Evolutionary conservation across 2,113 vertebrate species (phyloP).

Genomic region (Meleagris gallopavo): DNA sequence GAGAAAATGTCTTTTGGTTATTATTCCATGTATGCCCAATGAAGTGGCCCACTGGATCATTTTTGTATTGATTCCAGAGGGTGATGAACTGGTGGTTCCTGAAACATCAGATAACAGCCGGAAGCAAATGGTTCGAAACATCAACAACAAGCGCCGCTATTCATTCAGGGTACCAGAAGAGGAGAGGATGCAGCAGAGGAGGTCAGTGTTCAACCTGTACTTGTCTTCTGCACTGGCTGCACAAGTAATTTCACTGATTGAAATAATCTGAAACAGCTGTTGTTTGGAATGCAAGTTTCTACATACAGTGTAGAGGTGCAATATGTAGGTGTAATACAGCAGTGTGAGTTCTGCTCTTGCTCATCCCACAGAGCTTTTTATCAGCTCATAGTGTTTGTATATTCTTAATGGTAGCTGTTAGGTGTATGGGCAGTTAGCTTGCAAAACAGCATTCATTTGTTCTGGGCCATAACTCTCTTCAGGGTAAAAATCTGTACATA

Average conservation of each 20-base stretch:
- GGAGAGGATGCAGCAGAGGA: slow-evolving; percentile 95
- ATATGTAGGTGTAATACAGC: not conserved
- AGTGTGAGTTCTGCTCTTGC: slow-evolving; percentile 44
- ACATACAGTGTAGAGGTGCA: slow-evolving; percentile 11
- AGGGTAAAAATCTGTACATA: slow-evolving; percentile 19
- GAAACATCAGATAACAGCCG: slow-evolving; percentile 97
- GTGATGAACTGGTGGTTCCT: slow-evolving; percentile 95
- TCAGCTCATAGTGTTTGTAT: slow-evolving; percentile 3
- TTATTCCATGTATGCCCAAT: not conserved
- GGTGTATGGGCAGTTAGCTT: not conserved
- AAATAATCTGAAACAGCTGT: slow-evolving; percentile 23
- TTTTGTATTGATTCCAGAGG: slow-evolving; percentile 82
- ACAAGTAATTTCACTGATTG: not conserved
- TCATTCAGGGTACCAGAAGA: slow-evolving; percentile 97
- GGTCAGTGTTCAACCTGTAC: slow-evolving; percentile 74
- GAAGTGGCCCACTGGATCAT: not conserved
- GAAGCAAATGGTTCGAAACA: slow-evolving; percentile 97
- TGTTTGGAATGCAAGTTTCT: slow-evolving; percentile 48
- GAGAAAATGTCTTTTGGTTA: not conserved
- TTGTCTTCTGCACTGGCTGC: slow-evolving; percentile 21
- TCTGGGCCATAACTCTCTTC: not conserved
- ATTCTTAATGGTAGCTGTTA: not conserved
- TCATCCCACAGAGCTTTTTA: slow-evolving; percentile 49
- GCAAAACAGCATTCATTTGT: slow-evolving; percentile 3
- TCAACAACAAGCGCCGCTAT: slow-evolving; percentile 96